Evolutionary conservation across 2,888 invertebrate species (phyloP).

Genomic region (Acleris sparsana): DNA sequence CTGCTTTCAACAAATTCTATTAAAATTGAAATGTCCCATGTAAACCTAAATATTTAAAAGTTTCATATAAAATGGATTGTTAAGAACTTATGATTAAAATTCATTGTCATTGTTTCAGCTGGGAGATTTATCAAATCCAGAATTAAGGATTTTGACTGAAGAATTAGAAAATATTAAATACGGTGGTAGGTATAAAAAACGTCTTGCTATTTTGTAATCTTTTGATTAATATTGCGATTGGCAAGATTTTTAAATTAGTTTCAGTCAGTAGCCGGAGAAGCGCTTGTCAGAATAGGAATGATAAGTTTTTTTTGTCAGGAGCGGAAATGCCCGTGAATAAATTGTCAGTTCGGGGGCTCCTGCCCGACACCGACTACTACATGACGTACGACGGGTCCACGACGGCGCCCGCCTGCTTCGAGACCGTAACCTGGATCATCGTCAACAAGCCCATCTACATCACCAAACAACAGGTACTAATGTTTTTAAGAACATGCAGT

Average conservation of each 20-base stretch:
- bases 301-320: conserved; percentile 77
- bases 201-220: too few species aligned
- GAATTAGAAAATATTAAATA: conserved; percentile 96
- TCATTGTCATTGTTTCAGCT: conserved; percentile 85
- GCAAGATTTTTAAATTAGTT: too few species aligned
- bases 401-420: conserved; percentile 98
- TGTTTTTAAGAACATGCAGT: neutral
- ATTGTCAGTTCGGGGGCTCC: conserved; percentile 92
- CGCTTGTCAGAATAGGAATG: too few species aligned
- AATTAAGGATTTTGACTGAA: conserved; percentile 94
- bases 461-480: conserved; percentile 96
- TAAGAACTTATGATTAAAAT: conserved; percentile 9
- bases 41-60: neutral
- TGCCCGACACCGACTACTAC: conserved; percentile 97
- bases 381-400: conserved; percentile 99
- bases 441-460: conserved; percentile 99
- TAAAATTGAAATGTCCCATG: neutral
- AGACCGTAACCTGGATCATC: conserved; percentile 99
- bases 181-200: conserved; percentile 86
- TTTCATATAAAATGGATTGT: too few species aligned
- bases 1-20: neutral
- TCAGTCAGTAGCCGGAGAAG: too few species aligned
- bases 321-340: conserved; percentile 93
- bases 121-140: conserved; percentile 95
- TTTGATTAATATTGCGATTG: too few species aligned